Percentiles rank a stretch among this genome's conserved stretches.
phyloP scores from a whole-genome alignment of 2,888 invertebrate genomes.

The Lasioglossum lativentre region DNA sequence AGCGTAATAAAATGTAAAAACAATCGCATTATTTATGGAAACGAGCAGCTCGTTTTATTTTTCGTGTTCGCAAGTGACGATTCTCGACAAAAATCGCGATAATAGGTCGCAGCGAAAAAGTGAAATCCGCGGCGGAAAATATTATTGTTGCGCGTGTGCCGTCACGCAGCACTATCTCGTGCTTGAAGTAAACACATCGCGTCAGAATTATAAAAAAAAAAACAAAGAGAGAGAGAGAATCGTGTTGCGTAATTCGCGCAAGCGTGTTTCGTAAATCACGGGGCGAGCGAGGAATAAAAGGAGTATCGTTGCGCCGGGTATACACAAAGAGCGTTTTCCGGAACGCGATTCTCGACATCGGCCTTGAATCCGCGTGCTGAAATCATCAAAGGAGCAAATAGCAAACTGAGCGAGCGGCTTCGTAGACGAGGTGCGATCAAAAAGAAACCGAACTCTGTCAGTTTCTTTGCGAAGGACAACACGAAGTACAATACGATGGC shows the following conservation, averaged over 20 bases:
- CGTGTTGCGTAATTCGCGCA: not conserved
- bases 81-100: too few relatives aligned
- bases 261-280: constrained; percentile 14
- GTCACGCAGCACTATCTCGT: constrained; percentile 8
- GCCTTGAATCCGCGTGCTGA: constrained; percentile 21
- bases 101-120: too few relatives aligned
- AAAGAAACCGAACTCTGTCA: not conserved
- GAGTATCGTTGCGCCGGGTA: not conserved
- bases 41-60: not conserved
- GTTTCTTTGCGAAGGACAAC: not conserved
- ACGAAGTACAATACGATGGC: too few relatives aligned
- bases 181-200: not conserved
- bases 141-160: not conserved
- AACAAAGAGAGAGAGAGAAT: not conserved
- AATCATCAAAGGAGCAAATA: constrained; percentile 29
- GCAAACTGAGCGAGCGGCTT: constrained; percentile 7
- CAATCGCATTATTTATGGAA: not conserved
- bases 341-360: constrained; percentile 4
- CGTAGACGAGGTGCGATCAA: not conserved
- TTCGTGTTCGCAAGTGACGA: not conserved
- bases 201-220: constrained; percentile 12
- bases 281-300: not conserved
- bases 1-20: not conserved
- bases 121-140: constrained; percentile 5
- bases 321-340: constrained; percentile 20